Base-by-base conservation (phyloP, 1,140 invertebrate genomes). In the Euura lappo region DNA sequence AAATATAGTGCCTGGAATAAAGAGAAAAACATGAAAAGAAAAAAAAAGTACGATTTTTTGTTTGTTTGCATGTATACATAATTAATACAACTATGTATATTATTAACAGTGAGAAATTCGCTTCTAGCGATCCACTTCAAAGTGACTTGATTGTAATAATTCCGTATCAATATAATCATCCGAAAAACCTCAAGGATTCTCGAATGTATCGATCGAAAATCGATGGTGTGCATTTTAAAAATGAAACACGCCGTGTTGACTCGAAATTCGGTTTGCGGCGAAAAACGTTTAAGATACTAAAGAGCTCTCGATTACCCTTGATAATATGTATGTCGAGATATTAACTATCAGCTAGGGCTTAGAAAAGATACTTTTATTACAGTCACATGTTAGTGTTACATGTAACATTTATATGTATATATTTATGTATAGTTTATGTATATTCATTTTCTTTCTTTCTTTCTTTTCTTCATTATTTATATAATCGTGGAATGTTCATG, bases 401-500 rank as follows among this genome's bases (percentile, higher is more conserved):
- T 7, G 44, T 42, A 42, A 68, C 8, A 10, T 68, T 44, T 68
- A 68, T 68, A 8, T 68, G 28, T 68, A 28, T 68, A 68, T 28
- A 68, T 28, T 13, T 68, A 68, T 11, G 42, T 44, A 28, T 43
- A 68, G 13, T 28, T 68, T 28, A 1, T 68, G 13, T 68, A 68
- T 68, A 68, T 68, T 8, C 42, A 60, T 28, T 28, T 28, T 28
- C 28, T 28, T 28, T 28, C 28, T 28, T 28, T 28, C 10, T 60
- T 11, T 8, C 10, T 60, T 11, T 60, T 11, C 0, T 60, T 60
- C 51, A n/a, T 60, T 11, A 1, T 64, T 45, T 72, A 13, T 60
- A 46, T 46, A 47, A 45, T 6, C 45, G 65, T 11, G 13, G 43
- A 7, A 85, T 83, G 77, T 80, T 91, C 90, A 94, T 86, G 92